phyloP scores from a whole-genome alignment of 2,888 invertebrate genomes.

The Polyommatus iphigenia region DNA sequence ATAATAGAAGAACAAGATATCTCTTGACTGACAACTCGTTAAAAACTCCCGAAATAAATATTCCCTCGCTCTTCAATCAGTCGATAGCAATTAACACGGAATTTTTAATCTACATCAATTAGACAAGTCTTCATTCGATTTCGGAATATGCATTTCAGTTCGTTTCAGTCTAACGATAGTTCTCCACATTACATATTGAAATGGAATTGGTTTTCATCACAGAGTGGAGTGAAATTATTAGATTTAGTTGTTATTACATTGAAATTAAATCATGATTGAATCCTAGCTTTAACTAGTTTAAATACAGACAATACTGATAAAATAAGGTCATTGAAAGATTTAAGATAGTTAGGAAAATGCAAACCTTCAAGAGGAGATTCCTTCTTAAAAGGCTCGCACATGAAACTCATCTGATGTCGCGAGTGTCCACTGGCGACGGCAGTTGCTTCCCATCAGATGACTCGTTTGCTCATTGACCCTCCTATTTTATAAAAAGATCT shows the following conservation, averaged over 20 bases:
- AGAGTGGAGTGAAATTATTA: neutral
- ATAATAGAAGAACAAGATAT: neutral
- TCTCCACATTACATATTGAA: slow-evolving; percentile 32
- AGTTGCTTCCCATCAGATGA: too few relatives aligned
- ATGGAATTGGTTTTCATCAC: slow-evolving; percentile 25
- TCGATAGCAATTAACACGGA: slow-evolving; percentile 34
- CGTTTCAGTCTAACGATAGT: slow-evolving; percentile 38
- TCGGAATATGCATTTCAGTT: slow-evolving; percentile 45
- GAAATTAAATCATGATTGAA: neutral
- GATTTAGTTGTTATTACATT: slow-evolving; percentile 3
- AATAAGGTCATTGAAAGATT: too few relatives aligned
- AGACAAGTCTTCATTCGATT: slow-evolving; percentile 47
- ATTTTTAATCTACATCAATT: slow-evolving; percentile 50
- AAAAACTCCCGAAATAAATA: neutral
- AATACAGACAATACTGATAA: too few relatives aligned
- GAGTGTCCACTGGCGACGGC: too few relatives aligned
- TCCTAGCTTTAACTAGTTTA: too few relatives aligned
- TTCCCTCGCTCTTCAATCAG: slow-evolving; percentile 18
- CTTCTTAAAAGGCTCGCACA: too few relatives aligned
- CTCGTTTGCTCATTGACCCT: too few relatives aligned
- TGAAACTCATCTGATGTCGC: too few relatives aligned
- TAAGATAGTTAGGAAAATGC: too few relatives aligned
- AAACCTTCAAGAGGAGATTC: too few relatives aligned
- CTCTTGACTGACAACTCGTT: neutral
- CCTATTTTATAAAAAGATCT: too few relatives aligned